Percentiles rank a stretch among this genome's conserved stretches.
These are phyloP conservation scores for Actias luna DNA, from an alignment of 2,888 invertebrate genomes.

Conservation along the genomic window DNA sequence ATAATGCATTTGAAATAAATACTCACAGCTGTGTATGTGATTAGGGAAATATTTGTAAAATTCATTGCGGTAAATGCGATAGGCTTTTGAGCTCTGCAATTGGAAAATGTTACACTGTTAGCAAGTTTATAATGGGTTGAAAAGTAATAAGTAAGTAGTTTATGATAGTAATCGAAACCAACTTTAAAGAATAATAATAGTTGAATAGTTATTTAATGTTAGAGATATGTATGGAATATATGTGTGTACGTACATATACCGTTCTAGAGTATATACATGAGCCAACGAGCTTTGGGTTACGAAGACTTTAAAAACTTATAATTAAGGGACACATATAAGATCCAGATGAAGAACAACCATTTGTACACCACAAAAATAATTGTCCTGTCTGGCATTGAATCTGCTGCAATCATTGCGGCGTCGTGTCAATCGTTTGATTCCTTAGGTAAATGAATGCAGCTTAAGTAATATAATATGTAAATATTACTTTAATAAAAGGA, in stretches of 20 bases:
- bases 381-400: too few relatives aligned
- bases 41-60: conserved; percentile 68
- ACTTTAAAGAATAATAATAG: not conserved
- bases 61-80: conserved; percentile 74
- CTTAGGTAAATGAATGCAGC: not conserved
- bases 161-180: not conserved
- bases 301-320: too few relatives aligned
- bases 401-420: too few relatives aligned
- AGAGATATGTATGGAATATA: not conserved
- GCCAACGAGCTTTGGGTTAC: too few relatives aligned
- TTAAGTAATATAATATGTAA: not conserved
- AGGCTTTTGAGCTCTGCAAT: conserved; percentile 67
- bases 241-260: too few relatives aligned
- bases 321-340: too few relatives aligned
- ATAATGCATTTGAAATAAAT: not conserved
- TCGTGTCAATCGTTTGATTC: too few relatives aligned
- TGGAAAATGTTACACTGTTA: not conserved
- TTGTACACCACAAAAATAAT: too few relatives aligned
- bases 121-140: not conserved
- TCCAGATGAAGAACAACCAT: too few relatives aligned
- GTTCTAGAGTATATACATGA: too few relatives aligned
- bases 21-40: conserved; percentile 70
- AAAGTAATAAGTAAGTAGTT: not conserved
- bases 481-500: too few relatives aligned
- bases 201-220: not conserved